Evolutionary conservation across 2,113 vertebrate genomes (phyloP).

Genomic region (Oophaga pumilio): DNA sequence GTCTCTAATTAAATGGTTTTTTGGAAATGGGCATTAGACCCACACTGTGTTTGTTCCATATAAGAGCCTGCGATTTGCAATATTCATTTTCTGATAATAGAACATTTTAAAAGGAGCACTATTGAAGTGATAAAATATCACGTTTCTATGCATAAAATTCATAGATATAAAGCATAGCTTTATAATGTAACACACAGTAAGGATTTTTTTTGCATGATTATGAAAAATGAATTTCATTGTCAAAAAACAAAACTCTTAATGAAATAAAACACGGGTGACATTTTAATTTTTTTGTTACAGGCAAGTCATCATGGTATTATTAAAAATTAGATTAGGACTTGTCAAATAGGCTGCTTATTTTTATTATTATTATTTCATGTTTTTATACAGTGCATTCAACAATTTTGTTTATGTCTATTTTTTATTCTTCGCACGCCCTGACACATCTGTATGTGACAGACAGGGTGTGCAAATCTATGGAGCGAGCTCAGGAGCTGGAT

Average conservation of each 20-base stretch:
- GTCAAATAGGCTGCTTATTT: background rate
- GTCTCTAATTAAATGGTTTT: conserved; percentile 56
- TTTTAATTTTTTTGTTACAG: background rate
- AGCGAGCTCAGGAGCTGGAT: too few relatives aligned
- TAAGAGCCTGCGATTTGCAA: conserved; percentile 53
- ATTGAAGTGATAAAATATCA: conserved; percentile 30
- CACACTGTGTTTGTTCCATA: conserved; percentile 49
- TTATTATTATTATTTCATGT: background rate
- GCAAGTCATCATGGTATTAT: background rate
- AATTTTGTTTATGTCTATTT: too few relatives aligned
- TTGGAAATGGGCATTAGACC: conserved; percentile 50
- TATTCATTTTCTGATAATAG: conserved; percentile 54
- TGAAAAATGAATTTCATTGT: conserved; percentile 26
- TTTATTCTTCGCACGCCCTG: too few relatives aligned
- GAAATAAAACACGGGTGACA: background rate
- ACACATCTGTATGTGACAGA: too few relatives aligned
- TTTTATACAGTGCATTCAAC: too few relatives aligned
- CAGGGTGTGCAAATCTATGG: too few relatives aligned
- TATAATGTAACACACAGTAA: background rate
- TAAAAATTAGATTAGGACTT: background rate
- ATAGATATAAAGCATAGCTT: conserved; percentile 1
- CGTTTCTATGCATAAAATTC: background rate
- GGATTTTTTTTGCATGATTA: background rate
- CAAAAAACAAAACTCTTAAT: conserved; percentile 27
- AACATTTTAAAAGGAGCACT: conserved; percentile 31